These are phyloP conservation scores for Ameiurus melas DNA, from an alignment of 2,113 vertebrate genomes.

Conservation along the genomic window DNA sequence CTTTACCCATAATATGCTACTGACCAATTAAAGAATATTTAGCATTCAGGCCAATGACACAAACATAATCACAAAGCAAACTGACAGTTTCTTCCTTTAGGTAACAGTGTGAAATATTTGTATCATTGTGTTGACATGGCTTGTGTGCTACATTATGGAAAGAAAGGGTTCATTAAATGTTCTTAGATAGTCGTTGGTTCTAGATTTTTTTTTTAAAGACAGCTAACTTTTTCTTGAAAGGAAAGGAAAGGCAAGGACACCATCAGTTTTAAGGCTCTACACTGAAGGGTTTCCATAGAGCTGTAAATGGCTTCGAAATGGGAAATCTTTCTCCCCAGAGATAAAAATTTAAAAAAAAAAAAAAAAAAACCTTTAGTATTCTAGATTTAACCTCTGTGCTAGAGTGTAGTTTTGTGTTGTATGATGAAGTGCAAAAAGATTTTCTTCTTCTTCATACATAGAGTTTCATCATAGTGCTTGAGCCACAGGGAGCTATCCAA, in stretches of 20 bases:
- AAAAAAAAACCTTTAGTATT: neutral
- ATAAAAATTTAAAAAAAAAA: neutral
- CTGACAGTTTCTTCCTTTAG: neutral
- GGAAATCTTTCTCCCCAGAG: neutral
- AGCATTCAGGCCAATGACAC: neutral
- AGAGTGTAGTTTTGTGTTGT: neutral
- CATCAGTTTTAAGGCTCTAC: neutral
- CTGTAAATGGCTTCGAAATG: neutral
- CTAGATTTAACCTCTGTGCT: neutral
- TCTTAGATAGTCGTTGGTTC: neutral
- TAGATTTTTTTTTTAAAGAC: neutral
- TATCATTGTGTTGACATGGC: neutral
- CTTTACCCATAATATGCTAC: neutral
- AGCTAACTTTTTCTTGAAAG: neutral
- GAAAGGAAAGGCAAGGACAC: neutral
- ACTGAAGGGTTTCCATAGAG: neutral
- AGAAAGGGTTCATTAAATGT: neutral
- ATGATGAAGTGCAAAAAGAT: slow-evolving; percentile 9
- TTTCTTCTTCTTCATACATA: slow-evolving; percentile 14
- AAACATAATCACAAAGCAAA: neutral
- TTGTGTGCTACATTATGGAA: neutral
- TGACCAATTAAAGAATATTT: neutral
- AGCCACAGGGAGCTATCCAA: neutral
- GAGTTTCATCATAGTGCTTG: neutral
- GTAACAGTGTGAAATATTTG: neutral